phyloP scores from a whole-genome alignment of 1,140 invertebrate genomes.

The Euura lappo region DNA sequence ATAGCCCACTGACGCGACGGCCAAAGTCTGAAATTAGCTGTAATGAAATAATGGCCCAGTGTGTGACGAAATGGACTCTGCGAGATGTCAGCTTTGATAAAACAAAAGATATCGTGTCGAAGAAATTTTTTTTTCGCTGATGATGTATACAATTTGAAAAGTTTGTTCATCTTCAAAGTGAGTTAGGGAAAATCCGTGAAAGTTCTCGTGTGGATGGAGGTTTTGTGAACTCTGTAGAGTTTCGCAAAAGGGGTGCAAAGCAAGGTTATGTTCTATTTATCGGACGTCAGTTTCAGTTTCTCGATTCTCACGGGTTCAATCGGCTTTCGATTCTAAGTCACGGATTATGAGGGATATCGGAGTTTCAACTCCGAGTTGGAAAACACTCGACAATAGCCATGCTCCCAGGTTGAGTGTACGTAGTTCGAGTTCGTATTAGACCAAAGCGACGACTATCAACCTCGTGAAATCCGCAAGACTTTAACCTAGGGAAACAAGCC shows the following conservation, averaged over 20 bases:
- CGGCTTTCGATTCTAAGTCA: background rate
- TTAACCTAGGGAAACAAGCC: background rate
- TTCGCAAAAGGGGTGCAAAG: background rate
- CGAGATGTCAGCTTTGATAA: no score
- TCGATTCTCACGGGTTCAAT: background rate
- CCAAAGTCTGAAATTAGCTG: conserved; percentile 47
- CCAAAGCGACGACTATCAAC: background rate
- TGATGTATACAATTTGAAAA: no score
- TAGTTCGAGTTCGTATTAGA: no score
- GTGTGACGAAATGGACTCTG: conserved; percentile 18
- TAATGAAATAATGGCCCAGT: conserved; percentile 54
- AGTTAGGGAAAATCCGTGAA: no score
- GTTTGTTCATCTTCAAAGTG: no score
- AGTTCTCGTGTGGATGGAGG: background rate
- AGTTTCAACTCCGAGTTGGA: background rate
- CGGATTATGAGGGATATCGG: background rate
- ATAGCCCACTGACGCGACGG: background rate
- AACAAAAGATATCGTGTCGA: no score
- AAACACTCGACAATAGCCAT: no score
- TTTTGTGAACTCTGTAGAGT: background rate
- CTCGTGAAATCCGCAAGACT: background rate
- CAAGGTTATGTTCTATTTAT: background rate
- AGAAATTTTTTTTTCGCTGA: no score
- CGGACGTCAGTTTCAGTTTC: background rate
- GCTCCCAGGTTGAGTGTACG: no score